A percentile compares a stretch with the other conserved stretches of the same genome.
These are phyloP conservation scores for Xiphorhynchus erythropygius DNA, from an alignment of 2,797 vertebrate genomes.

Conservation along the genomic window DNA sequence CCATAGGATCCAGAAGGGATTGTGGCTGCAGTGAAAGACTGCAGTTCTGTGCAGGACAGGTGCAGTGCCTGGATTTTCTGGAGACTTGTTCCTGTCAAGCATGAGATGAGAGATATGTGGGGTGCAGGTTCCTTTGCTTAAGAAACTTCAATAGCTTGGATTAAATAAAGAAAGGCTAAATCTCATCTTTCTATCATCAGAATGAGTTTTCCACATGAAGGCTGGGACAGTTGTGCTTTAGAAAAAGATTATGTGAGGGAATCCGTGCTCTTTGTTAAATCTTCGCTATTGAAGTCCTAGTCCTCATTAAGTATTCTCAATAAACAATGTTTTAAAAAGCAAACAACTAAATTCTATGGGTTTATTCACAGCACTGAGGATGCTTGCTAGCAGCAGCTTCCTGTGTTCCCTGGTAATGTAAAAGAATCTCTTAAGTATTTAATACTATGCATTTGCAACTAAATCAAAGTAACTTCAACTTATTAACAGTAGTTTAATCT, in stretches of 20 bases:
- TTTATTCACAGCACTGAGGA: conserved; percentile 28
- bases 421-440: conserved; percentile 42
- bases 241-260: not conserved
- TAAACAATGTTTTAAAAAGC: conserved; percentile 54
- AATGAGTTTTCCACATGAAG: not conserved
- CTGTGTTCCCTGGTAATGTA: conserved; percentile 38
- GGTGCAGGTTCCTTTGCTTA: not conserved
- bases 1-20: not conserved
- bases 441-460: not conserved
- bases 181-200: not conserved
- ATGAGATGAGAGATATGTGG: not conserved
- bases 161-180: not conserved
- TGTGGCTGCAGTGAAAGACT: not conserved
- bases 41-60: not conserved
- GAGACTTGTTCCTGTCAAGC: not conserved
- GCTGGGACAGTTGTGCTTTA: not conserved
- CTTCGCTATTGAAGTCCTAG: conserved; percentile 37
- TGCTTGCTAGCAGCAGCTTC: conserved; percentile 35
- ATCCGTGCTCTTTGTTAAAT: conserved; percentile 49
- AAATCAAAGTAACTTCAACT: conserved; percentile 18
- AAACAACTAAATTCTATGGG: conserved; percentile 56
- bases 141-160: not conserved
- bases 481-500: not conserved
- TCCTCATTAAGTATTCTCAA: conserved; percentile 50
- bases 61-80: not conserved